These are phyloP conservation scores for Rutilus rutilus DNA, from an alignment of 2,113 vertebrate species.

Conservation along the genomic window DNA sequence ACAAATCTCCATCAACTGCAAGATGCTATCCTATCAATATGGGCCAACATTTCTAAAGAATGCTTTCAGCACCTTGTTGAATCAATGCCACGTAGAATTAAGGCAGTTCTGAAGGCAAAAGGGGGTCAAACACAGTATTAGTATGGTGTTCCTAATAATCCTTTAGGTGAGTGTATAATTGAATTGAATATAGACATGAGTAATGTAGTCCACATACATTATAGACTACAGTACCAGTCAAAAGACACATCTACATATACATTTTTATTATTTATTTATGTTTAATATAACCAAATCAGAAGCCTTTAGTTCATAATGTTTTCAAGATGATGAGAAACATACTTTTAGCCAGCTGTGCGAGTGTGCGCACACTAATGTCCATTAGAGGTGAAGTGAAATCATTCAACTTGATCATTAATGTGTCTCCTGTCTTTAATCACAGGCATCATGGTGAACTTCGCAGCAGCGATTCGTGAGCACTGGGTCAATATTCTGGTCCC, in stretches of 20 bases:
- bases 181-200: no score
- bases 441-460: slow-evolving; percentile 82
- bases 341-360: neutral
- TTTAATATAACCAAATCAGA: neutral
- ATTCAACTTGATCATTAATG: neutral
- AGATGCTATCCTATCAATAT: no score
- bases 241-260: neutral
- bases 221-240: neutral
- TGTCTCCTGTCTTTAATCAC: neutral
- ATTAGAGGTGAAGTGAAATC: neutral
- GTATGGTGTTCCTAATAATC: no score
- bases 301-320: neutral
- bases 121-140: no score
- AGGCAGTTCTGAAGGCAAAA: no score
- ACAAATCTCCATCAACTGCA: no score
- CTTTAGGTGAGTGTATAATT: no score
- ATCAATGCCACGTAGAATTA: no score
- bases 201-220: no score
- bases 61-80: no score
- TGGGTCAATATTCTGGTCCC: slow-evolving; percentile 87
- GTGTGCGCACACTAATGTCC: no score
- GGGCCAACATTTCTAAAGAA: no score
- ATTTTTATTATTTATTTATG: neutral
- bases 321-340: neutral
- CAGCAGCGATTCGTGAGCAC: slow-evolving; percentile 75